Conservation (phyloP, 2,113 vertebrate genomes). For the Orcinus orca region DNA sequence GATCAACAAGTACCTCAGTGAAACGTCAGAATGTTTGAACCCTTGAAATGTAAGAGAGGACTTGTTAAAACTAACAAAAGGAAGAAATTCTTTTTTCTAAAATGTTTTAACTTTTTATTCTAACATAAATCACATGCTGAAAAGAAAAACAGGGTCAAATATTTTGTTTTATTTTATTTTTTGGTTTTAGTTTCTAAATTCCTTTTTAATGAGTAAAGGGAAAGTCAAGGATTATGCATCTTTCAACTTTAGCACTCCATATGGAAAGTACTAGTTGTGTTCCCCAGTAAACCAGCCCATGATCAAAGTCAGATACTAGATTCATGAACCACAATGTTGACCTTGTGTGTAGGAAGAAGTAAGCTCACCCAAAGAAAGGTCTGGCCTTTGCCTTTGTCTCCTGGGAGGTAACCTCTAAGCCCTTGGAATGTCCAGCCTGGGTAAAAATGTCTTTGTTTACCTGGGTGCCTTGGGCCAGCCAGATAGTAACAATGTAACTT, state of each 20-base stretch:
- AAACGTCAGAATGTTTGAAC: constrained; percentile 21
- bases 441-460: neutral
- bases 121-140: neutral
- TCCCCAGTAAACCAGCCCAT: neutral
- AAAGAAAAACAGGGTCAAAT: neutral
- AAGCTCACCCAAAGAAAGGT: neutral
- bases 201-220: neutral
- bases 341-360: neutral
- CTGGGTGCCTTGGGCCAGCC: neutral
- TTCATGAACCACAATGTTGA: neutral
- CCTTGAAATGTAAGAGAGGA: neutral
- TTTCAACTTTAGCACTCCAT: neutral
- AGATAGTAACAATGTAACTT: neutral
- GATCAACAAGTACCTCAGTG: neutral
- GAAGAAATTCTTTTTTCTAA: neutral
- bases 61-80: neutral
- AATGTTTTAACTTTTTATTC: neutral
- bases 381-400: neutral
- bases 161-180: neutral
- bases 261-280: neutral
- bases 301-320: neutral
- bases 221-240: neutral
- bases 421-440: neutral
- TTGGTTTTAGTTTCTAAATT: neutral
- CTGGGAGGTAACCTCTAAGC: neutral